Percentiles rank a stretch among this genome's conserved stretches.
phyloP scores from a whole-genome alignment of 1,140 invertebrate genomes.

The Aphaenogaster floridana region DNA sequence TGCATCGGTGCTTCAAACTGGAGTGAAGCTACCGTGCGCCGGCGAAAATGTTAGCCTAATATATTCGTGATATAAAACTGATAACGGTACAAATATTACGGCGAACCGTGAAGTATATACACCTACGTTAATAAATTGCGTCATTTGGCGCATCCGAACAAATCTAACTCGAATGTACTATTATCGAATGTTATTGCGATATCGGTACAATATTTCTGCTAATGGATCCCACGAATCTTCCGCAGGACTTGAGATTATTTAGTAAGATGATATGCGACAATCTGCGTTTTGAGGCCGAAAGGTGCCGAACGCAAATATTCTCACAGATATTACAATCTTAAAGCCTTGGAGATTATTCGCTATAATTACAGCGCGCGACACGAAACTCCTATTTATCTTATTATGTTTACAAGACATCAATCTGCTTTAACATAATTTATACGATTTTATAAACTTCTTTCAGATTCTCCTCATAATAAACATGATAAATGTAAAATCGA shows the following conservation, averaged over 20 bases:
- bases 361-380: not conserved
- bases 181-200: constrained; percentile 17
- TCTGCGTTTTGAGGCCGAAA: not conserved
- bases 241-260: constrained; percentile 5
- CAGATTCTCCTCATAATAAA: not conserved
- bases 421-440: not conserved
- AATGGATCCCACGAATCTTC: constrained; percentile 18
- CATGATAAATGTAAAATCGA: not conserved
- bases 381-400: not conserved
- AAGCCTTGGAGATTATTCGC: constrained; percentile 11
- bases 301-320: constrained; percentile 14
- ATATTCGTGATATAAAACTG: constrained; percentile 41
- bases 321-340: not conserved
- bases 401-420: not conserved
- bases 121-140: constrained; percentile 17
- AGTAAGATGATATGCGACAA: not conserved
- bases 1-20: not conserved
- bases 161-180: constrained; percentile 28
- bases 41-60: not conserved
- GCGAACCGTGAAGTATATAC: not conserved
- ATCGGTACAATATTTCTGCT: constrained; percentile 44
- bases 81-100: constrained; percentile 33
- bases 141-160: not conserved
- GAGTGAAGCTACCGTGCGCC: not conserved
- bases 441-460: not conserved